Evolutionary conservation across 2,113 vertebrate species (phyloP).

Genomic region (Pelusios castaneus): DNA sequence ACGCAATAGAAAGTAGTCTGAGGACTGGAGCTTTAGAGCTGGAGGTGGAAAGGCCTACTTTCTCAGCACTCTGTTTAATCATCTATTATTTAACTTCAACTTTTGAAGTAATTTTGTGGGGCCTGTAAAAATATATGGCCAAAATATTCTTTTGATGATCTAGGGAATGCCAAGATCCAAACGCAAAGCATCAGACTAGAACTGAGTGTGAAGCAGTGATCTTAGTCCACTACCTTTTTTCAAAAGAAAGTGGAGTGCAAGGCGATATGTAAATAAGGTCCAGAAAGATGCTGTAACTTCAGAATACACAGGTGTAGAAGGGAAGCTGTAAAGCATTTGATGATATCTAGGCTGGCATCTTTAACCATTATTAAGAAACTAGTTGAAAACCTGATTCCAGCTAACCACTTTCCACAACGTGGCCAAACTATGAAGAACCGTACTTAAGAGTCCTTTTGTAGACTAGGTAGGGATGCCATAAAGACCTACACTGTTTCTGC

Average conservation of each 20-base stretch:
- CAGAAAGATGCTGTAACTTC: background rate
- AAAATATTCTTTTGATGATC: background rate
- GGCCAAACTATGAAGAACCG: background rate
- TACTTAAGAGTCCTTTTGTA: background rate
- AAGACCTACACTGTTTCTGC: background rate
- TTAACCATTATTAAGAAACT: background rate
- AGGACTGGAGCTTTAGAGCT: background rate
- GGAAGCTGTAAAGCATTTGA: background rate
- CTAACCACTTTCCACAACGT: background rate
- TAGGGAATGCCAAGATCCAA: background rate
- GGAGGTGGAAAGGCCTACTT: background rate
- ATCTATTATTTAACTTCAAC: background rate
- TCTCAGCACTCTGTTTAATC: background rate
- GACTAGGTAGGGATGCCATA: background rate
- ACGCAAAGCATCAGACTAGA: background rate
- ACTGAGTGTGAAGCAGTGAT: background rate
- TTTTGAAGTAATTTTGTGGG: background rate
- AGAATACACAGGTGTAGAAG: background rate
- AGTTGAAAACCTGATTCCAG: background rate
- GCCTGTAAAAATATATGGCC: background rate
- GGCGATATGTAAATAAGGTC: background rate
- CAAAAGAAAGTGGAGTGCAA: background rate
- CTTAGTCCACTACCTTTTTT: background rate
- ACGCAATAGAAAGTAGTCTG: conserved; percentile 27
- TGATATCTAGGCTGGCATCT: background rate